phyloP scores from a whole-genome alignment of 2,888 invertebrate species.

The Marasmarcha lunaedactyla region DNA sequence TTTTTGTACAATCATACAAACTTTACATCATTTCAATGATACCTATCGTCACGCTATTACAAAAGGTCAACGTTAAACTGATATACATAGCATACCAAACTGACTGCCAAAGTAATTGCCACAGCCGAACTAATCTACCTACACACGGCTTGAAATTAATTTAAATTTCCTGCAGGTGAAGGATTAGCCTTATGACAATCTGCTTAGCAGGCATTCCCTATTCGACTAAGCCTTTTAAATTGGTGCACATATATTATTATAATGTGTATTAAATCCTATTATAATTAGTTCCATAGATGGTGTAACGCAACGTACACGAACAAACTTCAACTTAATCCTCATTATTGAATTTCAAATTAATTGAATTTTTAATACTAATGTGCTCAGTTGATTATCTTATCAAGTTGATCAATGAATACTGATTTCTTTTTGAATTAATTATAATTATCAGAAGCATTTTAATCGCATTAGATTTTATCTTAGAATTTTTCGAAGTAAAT shows the following conservation, averaged over 20 bases:
- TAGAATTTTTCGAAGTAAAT: no score
- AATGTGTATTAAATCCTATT: background rate
- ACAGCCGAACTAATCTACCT: background rate
- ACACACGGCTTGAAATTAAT: conserved; percentile 28
- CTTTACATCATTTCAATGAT: no score
- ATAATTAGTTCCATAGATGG: background rate
- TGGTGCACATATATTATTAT: conserved; percentile 23
- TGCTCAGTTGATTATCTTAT: background rate
- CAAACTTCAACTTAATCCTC: no score
- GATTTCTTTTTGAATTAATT: background rate
- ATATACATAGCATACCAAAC: no score
- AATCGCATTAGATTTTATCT: no score
- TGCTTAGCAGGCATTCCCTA: conserved; percentile 61
- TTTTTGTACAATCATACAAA: no score
- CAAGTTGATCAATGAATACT: background rate
- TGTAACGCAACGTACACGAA: background rate
- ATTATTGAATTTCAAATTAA: no score
- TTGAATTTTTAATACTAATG: background rate
- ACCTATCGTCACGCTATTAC: no score
- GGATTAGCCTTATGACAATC: conserved; percentile 56
- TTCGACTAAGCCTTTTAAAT: conserved; percentile 52
- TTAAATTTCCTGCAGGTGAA: conserved; percentile 26
- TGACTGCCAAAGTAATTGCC: no score
- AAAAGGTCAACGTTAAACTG: no score
- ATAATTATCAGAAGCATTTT: no score